phyloP scores from a whole-genome alignment of 53 echinoderm and acorn worm species.

The Luidia sarsii region DNA sequence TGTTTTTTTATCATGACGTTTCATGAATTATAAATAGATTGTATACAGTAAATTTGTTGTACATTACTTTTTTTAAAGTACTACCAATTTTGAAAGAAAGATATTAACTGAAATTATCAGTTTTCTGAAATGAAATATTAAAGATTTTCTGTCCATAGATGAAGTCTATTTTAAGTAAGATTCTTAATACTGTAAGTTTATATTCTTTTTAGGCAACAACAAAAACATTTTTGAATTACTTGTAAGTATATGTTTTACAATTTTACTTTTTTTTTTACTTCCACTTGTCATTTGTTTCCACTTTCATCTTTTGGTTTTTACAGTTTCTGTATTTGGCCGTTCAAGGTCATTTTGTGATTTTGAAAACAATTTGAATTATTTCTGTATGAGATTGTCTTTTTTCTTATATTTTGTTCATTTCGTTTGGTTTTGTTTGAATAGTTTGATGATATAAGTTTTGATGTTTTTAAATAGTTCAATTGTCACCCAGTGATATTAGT shows the following conservation, averaged over 20 bases:
- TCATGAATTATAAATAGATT: slow-evolving; percentile 45
- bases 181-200: slow-evolving; percentile 62
- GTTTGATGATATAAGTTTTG: slow-evolving; percentile 55
- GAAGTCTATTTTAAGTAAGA: slow-evolving; percentile 55
- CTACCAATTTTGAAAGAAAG: slow-evolving; percentile 48
- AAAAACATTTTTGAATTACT: slow-evolving; percentile 24
- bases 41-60: slow-evolving; percentile 46
- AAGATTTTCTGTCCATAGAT: slow-evolving; percentile 53
- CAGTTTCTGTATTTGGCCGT: neutral
- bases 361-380: neutral
- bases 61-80: slow-evolving; percentile 54
- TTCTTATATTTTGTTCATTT: neutral
- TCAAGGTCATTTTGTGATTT: slow-evolving; percentile 11
- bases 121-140: slow-evolving; percentile 63
- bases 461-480: slow-evolving; percentile 39
- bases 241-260: slow-evolving; percentile 8
- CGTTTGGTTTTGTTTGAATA: slow-evolving; percentile 14
- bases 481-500: slow-evolving; percentile 30
- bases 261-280: slow-evolving; percentile 35
- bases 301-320: slow-evolving; percentile 20
- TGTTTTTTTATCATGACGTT: slow-evolving; percentile 4
- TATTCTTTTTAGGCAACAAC: slow-evolving; percentile 49
- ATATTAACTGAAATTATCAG: slow-evolving; percentile 69
- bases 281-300: slow-evolving; percentile 20
- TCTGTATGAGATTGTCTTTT: neutral